Evolutionary conservation across 2,113 vertebrate species (phyloP), one percentile per base, ranked within the genome.

Genomic region (Laterallus jamaicensis): DNA sequence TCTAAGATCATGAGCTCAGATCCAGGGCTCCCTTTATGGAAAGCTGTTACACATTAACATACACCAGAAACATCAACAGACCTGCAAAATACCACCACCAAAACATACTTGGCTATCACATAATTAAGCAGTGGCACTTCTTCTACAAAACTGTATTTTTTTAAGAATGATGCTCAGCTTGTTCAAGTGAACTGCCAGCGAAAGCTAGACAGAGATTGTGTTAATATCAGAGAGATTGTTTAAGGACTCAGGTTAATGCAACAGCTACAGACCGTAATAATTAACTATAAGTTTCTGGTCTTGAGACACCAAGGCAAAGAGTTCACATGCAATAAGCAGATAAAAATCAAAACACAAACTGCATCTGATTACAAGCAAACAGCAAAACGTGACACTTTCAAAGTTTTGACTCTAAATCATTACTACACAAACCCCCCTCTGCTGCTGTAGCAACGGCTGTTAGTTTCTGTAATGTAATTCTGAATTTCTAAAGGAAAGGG

Each of bases 171-270:
- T 9, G 15, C 71, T 64, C 44, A 69, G 47, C 29, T 78, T 77
- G 11, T 62, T 71, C 37, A 75, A 83, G 35, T 24, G 35, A 90
- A 19, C 22, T 62, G 39, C 49, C 80, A 75, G 42, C 22, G 35
- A 84, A 94, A 77, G 59, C 39, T 64, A 82, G 64, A 54, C 29
- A 56, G 39, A 44, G 74, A 71, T 35, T 81, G 56, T 54, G 32
- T 86, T 93, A 95, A 55, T 96, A 86, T 54, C 5, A 1, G 74
- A 94, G 31, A 75, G 70, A 25, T 12, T 6, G 74, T 64, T 95
- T 92, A 86, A 84, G 79, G 74, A 86, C 50, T 71, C 77, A 55
- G 37, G 62, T 96, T 95, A 93, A 94, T 70, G 35, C 11, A 54
- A 62, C 21, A 95, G 50, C 74, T 86, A 66, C n/a, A 76, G 62